A percentile compares a stretch with the other conserved stretches of the same genome.
phyloP scores from a whole-genome alignment of 2,888 invertebrate species.

The Drosophila phalerata region DNA sequence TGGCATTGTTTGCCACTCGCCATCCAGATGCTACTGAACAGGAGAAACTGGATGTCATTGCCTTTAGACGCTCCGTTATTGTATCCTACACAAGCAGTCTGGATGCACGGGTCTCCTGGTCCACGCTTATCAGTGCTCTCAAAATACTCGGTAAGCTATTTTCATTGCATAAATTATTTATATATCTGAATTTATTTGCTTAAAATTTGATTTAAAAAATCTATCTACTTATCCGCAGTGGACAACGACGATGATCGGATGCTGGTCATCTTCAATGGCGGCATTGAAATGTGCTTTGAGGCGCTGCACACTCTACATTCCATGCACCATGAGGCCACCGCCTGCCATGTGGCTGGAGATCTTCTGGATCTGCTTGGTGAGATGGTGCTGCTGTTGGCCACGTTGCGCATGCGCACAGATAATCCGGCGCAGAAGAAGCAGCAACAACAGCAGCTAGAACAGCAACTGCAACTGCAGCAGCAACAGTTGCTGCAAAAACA shows the following conservation, averaged over 20 bases:
- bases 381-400: constrained; percentile 90
- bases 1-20: constrained; percentile 94
- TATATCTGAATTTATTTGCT: neutral
- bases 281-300: constrained; percentile 90
- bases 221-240: constrained; percentile 85
- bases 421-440: constrained; percentile 83
- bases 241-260: constrained; percentile 95
- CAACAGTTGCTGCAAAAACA: constrained; percentile 73
- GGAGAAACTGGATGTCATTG: constrained; percentile 93
- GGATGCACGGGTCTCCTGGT: constrained; percentile 96
- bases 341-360: constrained; percentile 94
- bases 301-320: constrained; percentile 96
- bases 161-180: neutral
- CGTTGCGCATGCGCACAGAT: constrained; percentile 87
- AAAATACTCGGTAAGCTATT: constrained; percentile 89
- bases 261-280: constrained; percentile 95
- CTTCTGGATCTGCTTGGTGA: constrained; percentile 93
- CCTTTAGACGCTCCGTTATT: constrained; percentile 93
- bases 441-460: constrained; percentile 76
- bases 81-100: constrained; percentile 95
- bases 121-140: constrained; percentile 95
- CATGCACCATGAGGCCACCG: constrained; percentile 97
- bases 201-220: too few relatives aligned
- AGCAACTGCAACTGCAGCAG: constrained; percentile 74
- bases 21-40: constrained; percentile 92